These are phyloP conservation scores for Euzophera pinguis DNA, from an alignment of 2,888 invertebrate species.

Conservation along the genomic window DNA sequence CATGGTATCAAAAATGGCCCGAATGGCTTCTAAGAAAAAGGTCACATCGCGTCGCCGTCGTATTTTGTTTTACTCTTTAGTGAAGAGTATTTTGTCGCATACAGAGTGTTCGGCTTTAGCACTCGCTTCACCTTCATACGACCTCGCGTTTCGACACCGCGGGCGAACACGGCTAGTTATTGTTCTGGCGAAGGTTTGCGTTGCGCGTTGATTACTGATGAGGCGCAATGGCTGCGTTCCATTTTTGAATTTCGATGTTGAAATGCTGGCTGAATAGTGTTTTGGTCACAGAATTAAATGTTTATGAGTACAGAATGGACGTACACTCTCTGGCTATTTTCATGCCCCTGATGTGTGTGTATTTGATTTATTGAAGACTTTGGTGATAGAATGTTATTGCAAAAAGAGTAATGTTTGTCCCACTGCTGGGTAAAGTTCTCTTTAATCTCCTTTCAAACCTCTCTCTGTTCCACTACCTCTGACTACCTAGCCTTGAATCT, in stretches of 20 bases:
- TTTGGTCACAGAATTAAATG: slow-evolving; percentile 8
- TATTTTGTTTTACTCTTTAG: no score
- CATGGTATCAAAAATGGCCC: no score
- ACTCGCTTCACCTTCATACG: slow-evolving; percentile 70
- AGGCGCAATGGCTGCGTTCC: slow-evolving; percentile 46
- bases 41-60: no score
- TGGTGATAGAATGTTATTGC: no score
- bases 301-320: slow-evolving; percentile 7
- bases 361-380: no score
- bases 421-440: no score
- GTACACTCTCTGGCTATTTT: slow-evolving; percentile 13
- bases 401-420: no score
- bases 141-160: slow-evolving; percentile 74
- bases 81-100: background rate
- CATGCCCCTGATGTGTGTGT: no score
- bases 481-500: no score
- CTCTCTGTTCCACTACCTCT: no score
- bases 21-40: no score
- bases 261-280: slow-evolving; percentile 23
- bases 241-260: slow-evolving; percentile 52
- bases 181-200: slow-evolving; percentile 70
- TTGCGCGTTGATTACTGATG: slow-evolving; percentile 73
- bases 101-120: slow-evolving; percentile 5
- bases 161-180: slow-evolving; percentile 57
- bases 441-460: no score